Evolutionary conservation across 2,888 invertebrate species (phyloP).

Genomic region (Drosophila meridionalis): DNA sequence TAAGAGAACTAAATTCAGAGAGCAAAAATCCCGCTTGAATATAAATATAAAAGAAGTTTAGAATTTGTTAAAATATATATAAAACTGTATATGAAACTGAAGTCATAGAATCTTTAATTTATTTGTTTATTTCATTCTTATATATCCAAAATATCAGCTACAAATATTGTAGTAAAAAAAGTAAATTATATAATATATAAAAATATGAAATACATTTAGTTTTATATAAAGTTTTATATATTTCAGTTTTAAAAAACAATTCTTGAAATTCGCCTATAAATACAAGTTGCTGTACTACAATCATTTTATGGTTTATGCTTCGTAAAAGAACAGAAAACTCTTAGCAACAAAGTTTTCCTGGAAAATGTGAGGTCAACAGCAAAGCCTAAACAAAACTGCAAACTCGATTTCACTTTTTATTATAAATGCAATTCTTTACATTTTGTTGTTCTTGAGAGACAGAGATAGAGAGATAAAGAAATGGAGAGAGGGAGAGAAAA

Average conservation of each 20-base stretch:
- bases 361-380: slow-evolving; percentile 12
- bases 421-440: slow-evolving; percentile 10
- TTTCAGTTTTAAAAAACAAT: not conserved
- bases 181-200: too few species aligned
- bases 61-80: too few species aligned
- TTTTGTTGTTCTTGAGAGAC: not conserved
- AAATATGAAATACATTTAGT: too few species aligned
- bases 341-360: slow-evolving; percentile 5
- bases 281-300: slow-evolving; percentile 2
- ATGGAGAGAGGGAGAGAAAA: not conserved
- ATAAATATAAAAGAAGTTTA: too few species aligned
- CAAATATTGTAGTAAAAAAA: too few species aligned
- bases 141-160: too few species aligned
- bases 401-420: slow-evolving; percentile 77
- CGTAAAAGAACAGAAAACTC: slow-evolving; percentile 10
- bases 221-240: too few species aligned
- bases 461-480: not conserved
- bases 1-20: not conserved
- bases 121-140: too few species aligned
- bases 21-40: too few species aligned
- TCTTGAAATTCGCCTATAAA: not conserved
- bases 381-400: slow-evolving; percentile 48
- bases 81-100: too few species aligned
- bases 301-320: slow-evolving; percentile 33
- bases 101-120: too few species aligned